Evolutionary conservation across 1,140 invertebrate genomes (phyloP), one percentile per base, ranked within the genome.

Genomic region (Hylyphantes graminicola): DNA sequence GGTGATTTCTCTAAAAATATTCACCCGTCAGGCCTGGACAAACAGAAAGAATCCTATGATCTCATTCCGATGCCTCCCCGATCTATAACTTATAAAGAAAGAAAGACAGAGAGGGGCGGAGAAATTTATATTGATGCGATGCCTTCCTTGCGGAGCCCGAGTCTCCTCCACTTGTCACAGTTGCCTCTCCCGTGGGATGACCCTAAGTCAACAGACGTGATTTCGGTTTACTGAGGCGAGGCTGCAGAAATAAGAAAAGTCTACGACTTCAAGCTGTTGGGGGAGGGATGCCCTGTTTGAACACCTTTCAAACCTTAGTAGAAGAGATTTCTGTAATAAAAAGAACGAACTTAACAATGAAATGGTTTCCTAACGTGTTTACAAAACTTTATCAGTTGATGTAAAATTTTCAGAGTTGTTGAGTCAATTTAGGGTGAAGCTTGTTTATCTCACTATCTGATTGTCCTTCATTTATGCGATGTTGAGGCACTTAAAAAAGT

Each of bases 81-180:
- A 19, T 51, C 51, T 63, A 67, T 83, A 67, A 67, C 70, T 54
- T 61, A 13, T 19, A 73, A 81, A 59, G 48, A 63, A 73, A 21
- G 35, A 73, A 75, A 67, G 57, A 21, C 64, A 65, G 61, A 15
- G 15, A 19, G 59, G 59, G 55, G 70, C 17, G 48, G 80, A 53
- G 55, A 50, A 83, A 83, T 83, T 83, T 83, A 74, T 74, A 83
- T 82, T 83, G 80, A 83, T 67, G 70, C 35, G n/a, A 54, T 75
- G n/a, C 51, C 59, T 73, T 54, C 68, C 67, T 80, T 19, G 19
- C 55, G 68, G 51, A 63, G 10, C 79, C 77, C 68, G 19, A 21
- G 12, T 12, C 59, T 50, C 50, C 68, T 81, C 57, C 79, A 81
- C 68, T 81, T 81, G 79, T 81, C 79, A 81, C 79, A 73, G 79